phyloP scores from a whole-genome alignment of 2,113 vertebrate species.

The Entelurus aequoreus region DNA sequence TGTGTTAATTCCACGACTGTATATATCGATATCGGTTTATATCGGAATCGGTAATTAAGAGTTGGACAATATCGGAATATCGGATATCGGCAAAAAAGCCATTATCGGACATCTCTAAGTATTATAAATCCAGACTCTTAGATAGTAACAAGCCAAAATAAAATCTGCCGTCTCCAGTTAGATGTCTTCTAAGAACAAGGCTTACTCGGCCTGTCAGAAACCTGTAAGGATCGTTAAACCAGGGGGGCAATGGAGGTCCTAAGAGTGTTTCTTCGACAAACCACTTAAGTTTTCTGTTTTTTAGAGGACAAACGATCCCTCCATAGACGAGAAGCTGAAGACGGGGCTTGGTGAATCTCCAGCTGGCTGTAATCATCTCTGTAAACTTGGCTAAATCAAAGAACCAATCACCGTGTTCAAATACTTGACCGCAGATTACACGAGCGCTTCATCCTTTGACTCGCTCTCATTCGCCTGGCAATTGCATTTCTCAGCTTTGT shows the following conservation, averaged over 20 bases:
- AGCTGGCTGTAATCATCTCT: slow-evolving; percentile 41
- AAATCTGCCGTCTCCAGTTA: slow-evolving; percentile 51
- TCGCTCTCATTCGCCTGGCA: slow-evolving; percentile 26
- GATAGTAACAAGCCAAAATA: slow-evolving; percentile 36
- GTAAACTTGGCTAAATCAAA: slow-evolving; percentile 48
- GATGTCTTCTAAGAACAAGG: slow-evolving; percentile 43
- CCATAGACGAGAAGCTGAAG: slow-evolving; percentile 14
- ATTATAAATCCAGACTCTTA: slow-evolving; percentile 7
- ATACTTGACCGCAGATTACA: slow-evolving; percentile 55
- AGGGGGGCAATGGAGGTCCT: slow-evolving; percentile 33
- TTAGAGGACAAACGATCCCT: slow-evolving; percentile 42
- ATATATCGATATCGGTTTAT: too few relatives aligned
- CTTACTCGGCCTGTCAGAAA: slow-evolving; percentile 48
- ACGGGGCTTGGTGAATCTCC: slow-evolving; percentile 34
- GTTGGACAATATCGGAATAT: too few relatives aligned
- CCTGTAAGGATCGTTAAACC: slow-evolving; percentile 43
- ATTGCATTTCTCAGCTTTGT: slow-evolving; percentile 31
- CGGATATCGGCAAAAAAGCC: too few relatives aligned
- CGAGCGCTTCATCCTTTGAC: slow-evolving; percentile 38
- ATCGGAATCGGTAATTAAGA: too few relatives aligned
- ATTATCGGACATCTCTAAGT: too few relatives aligned
- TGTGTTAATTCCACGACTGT: too few relatives aligned
- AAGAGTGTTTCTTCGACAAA: slow-evolving; percentile 60
- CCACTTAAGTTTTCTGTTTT: slow-evolving; percentile 49
- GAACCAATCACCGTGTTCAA: slow-evolving; percentile 37